Percentiles rank a stretch among this genome's conserved stretches.
phyloP scores from a whole-genome alignment of 2,113 vertebrate genomes.

The Myiagra hebetior region DNA sequence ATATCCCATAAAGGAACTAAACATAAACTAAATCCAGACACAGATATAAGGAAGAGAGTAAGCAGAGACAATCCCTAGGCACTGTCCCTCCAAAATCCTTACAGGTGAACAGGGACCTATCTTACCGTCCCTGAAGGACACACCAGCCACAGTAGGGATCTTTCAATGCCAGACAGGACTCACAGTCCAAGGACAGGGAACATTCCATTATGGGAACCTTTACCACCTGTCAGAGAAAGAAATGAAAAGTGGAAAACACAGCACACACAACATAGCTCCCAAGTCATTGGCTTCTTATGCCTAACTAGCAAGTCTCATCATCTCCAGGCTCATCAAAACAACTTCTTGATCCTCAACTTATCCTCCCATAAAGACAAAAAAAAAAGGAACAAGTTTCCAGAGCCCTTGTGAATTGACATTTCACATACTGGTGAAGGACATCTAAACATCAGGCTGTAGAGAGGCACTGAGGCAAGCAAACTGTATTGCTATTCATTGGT shows the following conservation, averaged over 20 bases:
- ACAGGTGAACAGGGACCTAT: conserved; percentile 13
- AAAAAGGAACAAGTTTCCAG: not conserved
- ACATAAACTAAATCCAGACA: not conserved
- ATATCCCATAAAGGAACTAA: not conserved
- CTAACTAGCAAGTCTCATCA: not conserved
- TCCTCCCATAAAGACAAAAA: not conserved
- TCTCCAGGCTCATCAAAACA: not conserved
- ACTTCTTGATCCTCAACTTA: not conserved
- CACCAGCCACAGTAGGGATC: conserved; percentile 99
- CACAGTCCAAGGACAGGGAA: conserved; percentile 83
- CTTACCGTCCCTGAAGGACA: conserved; percentile 92
- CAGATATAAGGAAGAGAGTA: not conserved
- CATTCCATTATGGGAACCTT: conserved; percentile 92
- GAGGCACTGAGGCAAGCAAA: not conserved
- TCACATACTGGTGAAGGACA: not conserved
- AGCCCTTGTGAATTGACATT: not conserved
- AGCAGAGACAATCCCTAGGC: not conserved
- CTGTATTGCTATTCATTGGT: not conserved
- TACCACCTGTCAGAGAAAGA: conserved; percentile 76
- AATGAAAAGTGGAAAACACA: not conserved
- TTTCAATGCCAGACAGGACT: conserved; percentile 84
- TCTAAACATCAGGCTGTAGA: not conserved
- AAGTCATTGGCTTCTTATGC: not conserved
- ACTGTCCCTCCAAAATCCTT: not conserved
- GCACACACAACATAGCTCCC: not conserved